A percentile compares a stretch with the other conserved stretches of the same genome.
Evolutionary conservation across 2,113 vertebrate genomes (phyloP).

Genomic region (Cynopterus brachyotis): DNA sequence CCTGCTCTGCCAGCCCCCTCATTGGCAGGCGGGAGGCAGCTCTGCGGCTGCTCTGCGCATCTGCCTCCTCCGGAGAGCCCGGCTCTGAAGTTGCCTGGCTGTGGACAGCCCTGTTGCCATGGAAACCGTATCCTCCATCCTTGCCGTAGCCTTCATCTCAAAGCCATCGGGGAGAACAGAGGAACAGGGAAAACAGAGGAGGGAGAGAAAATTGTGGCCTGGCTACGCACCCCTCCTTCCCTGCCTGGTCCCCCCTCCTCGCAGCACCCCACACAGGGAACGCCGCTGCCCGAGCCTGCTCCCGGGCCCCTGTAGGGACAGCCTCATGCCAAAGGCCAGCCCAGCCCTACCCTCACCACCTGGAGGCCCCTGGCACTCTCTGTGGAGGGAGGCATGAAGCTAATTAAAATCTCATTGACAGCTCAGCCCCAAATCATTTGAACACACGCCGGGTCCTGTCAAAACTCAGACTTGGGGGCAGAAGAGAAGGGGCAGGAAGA

Average conservation of each 20-base stretch:
- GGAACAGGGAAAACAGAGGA: constrained; percentile 55
- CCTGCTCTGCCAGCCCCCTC: constrained; percentile 72
- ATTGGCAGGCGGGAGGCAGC: constrained; percentile 59
- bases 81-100: constrained; percentile 72
- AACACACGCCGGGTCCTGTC: constrained; percentile 73
- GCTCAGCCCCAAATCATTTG: constrained; percentile 78
- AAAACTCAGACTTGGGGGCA: constrained; percentile 54
- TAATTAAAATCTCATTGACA: constrained; percentile 81
- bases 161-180: constrained; percentile 72
- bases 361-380: not conserved
- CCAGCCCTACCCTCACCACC: constrained; percentile 9
- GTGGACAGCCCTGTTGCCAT: constrained; percentile 76
- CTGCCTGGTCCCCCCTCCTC: not conserved
- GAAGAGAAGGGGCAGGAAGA: constrained; percentile 13
- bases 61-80: constrained; percentile 72
- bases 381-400: constrained; percentile 43
- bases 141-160: constrained; percentile 75
- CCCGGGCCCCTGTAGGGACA: not conserved
- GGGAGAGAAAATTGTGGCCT: constrained; percentile 47
- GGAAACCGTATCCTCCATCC: constrained; percentile 78
- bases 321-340: not conserved
- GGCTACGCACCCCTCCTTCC: constrained; percentile 6
- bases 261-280: not conserved
- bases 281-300: not conserved
- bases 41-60: constrained; percentile 67